phyloP scores from a whole-genome alignment of 2,888 invertebrate genomes.

The Osmoderma eremita region DNA sequence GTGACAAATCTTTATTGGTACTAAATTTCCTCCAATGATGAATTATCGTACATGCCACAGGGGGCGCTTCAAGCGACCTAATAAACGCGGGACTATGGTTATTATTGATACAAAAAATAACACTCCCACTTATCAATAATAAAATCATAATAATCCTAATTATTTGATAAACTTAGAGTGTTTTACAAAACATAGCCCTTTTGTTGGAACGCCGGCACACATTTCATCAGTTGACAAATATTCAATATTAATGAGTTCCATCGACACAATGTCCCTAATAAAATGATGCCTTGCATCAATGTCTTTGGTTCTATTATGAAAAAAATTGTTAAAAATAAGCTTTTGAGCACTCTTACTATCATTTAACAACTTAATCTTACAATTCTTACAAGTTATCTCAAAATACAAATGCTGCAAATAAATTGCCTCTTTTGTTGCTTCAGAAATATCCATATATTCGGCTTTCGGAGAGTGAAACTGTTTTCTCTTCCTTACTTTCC shows the following conservation, averaged over 20 bases:
- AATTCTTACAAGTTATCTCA: conserved; percentile 31
- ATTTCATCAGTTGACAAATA: conserved; percentile 39
- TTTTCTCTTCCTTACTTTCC: conserved; percentile 53
- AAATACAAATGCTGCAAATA: conserved; percentile 40
- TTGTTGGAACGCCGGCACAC: background rate
- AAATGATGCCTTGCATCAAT: conserved; percentile 48
- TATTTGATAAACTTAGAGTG: background rate
- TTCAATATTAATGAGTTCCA: conserved; percentile 37
- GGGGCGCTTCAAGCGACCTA: too few relatives aligned
- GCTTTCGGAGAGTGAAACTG: conserved; percentile 54
- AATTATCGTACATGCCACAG: too few relatives aligned
- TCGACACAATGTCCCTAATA: conserved; percentile 43
- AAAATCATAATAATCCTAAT: background rate
- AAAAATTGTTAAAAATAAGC: conserved; percentile 33
- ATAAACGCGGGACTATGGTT: too few relatives aligned
- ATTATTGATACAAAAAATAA: background rate
- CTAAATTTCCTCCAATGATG: too few relatives aligned
- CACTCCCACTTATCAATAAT: conserved; percentile 3
- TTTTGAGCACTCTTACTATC: conserved; percentile 40
- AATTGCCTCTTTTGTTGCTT: conserved; percentile 50
- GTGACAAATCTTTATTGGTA: too few relatives aligned
- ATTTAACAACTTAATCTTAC: conserved; percentile 11
- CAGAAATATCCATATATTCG: conserved; percentile 53
- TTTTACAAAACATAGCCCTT: background rate
- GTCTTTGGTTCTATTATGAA: conserved; percentile 45